Evolutionary conservation across 2,113 vertebrate genomes (phyloP).

Genomic region (Neogobius melanostomus): DNA sequence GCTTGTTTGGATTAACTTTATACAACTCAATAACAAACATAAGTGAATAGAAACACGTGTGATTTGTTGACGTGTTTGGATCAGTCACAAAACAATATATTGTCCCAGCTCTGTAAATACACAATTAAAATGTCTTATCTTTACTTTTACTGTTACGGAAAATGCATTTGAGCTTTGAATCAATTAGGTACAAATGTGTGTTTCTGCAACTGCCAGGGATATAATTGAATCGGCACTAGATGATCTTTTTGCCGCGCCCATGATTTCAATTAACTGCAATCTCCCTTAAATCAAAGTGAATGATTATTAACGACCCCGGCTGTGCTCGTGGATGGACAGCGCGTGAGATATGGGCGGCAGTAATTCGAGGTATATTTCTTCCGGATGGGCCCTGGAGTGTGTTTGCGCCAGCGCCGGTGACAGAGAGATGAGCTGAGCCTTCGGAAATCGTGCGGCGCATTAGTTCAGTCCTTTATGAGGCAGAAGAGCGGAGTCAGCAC

Average conservation of each 20-base stretch:
- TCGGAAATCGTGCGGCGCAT: slow-evolving; percentile 23
- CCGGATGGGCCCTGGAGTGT: slow-evolving; percentile 10
- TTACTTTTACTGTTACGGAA: neutral
- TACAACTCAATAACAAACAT: too few species aligned
- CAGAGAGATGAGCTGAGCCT: slow-evolving; percentile 27
- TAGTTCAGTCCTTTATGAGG: slow-evolving; percentile 17
- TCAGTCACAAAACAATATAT: too few species aligned
- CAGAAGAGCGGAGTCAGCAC: slow-evolving; percentile 19
- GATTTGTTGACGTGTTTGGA: too few species aligned
- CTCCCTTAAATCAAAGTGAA: neutral
- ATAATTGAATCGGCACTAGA: too few species aligned
- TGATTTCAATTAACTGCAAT: neutral
- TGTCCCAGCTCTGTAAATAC: too few species aligned
- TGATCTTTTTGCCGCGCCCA: too few species aligned
- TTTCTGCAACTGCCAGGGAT: neutral
- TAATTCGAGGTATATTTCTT: slow-evolving; percentile 14
- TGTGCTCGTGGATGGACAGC: neutral
- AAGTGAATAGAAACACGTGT: too few species aligned
- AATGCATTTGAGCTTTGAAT: neutral
- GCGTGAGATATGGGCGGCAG: neutral
- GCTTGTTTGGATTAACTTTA: too few species aligned
- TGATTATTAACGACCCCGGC: neutral
- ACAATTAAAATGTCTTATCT: neutral
- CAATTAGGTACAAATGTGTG: neutral
- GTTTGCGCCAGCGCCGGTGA: slow-evolving; percentile 33